Base-by-base conservation (phyloP, 2,113 vertebrate species). In the Oryzias javanicus region DNA sequence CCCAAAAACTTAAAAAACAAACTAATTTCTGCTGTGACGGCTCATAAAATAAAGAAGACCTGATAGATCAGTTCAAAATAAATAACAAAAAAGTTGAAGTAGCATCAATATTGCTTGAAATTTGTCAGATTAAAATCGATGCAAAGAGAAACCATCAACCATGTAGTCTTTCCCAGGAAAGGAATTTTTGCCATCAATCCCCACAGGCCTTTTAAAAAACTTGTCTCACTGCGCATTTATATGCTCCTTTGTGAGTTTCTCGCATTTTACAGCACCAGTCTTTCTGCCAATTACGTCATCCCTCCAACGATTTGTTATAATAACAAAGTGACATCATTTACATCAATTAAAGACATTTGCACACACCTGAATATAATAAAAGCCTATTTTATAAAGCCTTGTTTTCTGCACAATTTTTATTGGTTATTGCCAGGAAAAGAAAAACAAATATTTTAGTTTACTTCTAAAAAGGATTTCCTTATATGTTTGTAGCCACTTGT, bases 201-300 rank as follows among this genome's bases (percentile, higher is more conserved):
- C 67, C 49, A 54, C 4, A 49, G 70, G 64, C 2, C 72, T 47
- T 55, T 70, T 71, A 58, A 53, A 49, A 45, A 52, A 66, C 63
- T 62, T 73, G 40, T 55, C 60, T 42, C 25, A 49, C 64, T 59
- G 47, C 54, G 42, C 48, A 60, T 17, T 12, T 48, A 35, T 56
- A 17, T 60, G 35, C 48, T 40, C 24, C 49, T 4, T 7, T 60
- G 22, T 66, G 46, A 49, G 50, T 61, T 49, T 25, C 60, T 62
- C 53, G 62, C 51, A 60, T 70, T 82, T 81, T 69, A 83, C 74
- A 65, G 60, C 60, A 70, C 48, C 49, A 41, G 56, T 47, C 67
- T 78, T 55, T 20, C 67, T 85, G 76, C 83, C 83, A 79, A 49
- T 67, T 79, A 70, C 78, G 70, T 87, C 83, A 87, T 64, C 48